phyloP scores from a whole-genome alignment of 1,140 invertebrate species.

The Spodoptera litura region DNA sequence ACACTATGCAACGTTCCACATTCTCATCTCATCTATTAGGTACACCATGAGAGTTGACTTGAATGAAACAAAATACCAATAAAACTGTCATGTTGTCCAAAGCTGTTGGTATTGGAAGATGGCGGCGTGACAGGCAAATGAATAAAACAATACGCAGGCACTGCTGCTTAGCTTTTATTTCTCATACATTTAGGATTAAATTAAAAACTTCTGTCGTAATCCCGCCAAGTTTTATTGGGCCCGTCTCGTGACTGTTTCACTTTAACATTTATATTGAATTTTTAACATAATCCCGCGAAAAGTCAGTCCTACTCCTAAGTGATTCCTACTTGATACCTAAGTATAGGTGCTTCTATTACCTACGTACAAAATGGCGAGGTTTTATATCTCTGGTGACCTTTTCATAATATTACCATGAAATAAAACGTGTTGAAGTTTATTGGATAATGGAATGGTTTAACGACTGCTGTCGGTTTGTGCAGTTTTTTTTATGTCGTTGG shows the following conservation, averaged over 20 bases:
- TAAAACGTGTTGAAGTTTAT: constrained; percentile 15
- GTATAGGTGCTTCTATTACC: no score
- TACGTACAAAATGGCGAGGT: constrained; percentile 2
- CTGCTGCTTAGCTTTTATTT: constrained; percentile 47
- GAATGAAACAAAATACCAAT: constrained; percentile 26
- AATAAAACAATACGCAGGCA: constrained; percentile 38
- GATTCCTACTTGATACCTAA: constrained; percentile 35
- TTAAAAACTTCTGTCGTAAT: constrained; percentile 70
- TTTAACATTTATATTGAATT: constrained; percentile 73
- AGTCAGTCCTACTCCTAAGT: constrained; percentile 29
- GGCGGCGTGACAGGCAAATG: constrained; percentile 16
- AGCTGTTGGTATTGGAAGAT: constrained; percentile 35
- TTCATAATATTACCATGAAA: constrained; percentile 20
- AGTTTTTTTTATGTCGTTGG: constrained; percentile 1
- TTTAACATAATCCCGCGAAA: constrained; percentile 67
- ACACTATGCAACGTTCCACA: no score
- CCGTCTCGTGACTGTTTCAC: constrained; percentile 54
- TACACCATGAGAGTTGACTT: neutral
- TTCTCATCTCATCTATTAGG: no score
- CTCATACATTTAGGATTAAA: constrained; percentile 63
- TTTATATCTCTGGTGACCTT: constrained; percentile 31
- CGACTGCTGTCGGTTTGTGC: neutral
- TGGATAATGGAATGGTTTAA: constrained; percentile 20
- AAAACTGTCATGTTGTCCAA: constrained; percentile 37
- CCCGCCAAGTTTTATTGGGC: constrained; percentile 69